Evolutionary conservation across 2,888 invertebrate genomes (phyloP), one percentile per base, ranked within the genome.

Genomic region (Cotesia congregata): DNA sequence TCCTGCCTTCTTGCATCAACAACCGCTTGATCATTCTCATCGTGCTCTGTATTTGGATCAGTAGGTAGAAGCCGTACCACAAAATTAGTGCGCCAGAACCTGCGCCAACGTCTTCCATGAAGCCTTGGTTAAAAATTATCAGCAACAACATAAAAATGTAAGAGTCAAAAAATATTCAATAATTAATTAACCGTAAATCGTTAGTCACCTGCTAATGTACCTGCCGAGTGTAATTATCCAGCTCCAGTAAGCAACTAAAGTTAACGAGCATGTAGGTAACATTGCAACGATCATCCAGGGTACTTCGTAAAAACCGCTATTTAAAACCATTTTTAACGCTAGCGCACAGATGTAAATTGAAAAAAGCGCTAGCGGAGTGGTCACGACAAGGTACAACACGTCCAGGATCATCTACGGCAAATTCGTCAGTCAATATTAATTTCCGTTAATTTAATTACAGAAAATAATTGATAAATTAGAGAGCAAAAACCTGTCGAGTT

Each of bases 221-320:
- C 89, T 89, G 80, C 86, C 86, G 72, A 89, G 82, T 30, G 89
- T 88, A 67, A 88, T 83, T 15, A 89, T 81, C 88, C 89, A 89
- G 69, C 88, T 87, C 88, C 88, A 89, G 75, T 89, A 89, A 40
- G 89, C 89, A 15, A 88, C 83, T 17, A 89, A 80, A 6, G 88
- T 89, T 6, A 89, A 78, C 9, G 85, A 86, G 72, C 89, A 89
- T 6, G 89, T 89, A 5, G 89, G 89, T 5, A 89, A 78, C 87
- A 89, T 88, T 1, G 88, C 88, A 9, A 89, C 83, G 65, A 88
- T 85, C 81, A 86, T 84, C 89, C 89, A 89, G 1, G 89, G 89
- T 61, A 89, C 84, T 62, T 88, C 86, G 73, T 86, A 83, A 65
- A 88, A 77, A 30, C 87, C 83, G 62, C 82, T 86, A 75, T 86